phyloP scores from a whole-genome alignment of 2,888 invertebrate genomes.

The Melipona bicolor region DNA sequence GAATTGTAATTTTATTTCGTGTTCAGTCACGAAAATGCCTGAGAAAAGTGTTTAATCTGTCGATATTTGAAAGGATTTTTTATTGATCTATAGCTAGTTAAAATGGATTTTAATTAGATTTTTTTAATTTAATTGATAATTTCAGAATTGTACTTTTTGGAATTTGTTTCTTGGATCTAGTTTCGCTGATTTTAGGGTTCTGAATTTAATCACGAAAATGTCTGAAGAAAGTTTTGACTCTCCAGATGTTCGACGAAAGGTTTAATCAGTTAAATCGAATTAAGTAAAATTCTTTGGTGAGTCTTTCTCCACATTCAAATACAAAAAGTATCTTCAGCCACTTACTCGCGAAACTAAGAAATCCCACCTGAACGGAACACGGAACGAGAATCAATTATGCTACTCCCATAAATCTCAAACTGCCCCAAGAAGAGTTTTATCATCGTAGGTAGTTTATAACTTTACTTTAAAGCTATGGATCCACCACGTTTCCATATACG shows the following conservation, averaged over 20 bases:
- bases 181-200: neutral
- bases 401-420: constrained; percentile 16
- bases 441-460: constrained; percentile 22
- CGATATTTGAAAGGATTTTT: too few species aligned
- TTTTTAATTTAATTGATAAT: too few species aligned
- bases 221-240: neutral
- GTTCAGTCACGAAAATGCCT: too few species aligned
- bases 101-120: too few species aligned
- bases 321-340: neutral
- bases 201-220: neutral
- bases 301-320: neutral
- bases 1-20: too few species aligned
- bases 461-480: constrained; percentile 11
- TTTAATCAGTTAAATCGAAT: too few species aligned
- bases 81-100: too few species aligned
- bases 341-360: neutral
- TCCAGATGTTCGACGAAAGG: too few species aligned
- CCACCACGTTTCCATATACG: constrained; percentile 23
- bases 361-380: neutral
- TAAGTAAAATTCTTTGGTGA: too few species aligned
- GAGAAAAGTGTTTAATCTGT: too few species aligned
- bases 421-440: constrained; percentile 15
- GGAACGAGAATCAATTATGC: constrained; percentile 23
- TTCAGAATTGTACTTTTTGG: too few species aligned
- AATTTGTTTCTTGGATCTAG: neutral